Conservation (phyloP, 2,113 vertebrate genomes). For the Dasyprocta punctata region DNA sequence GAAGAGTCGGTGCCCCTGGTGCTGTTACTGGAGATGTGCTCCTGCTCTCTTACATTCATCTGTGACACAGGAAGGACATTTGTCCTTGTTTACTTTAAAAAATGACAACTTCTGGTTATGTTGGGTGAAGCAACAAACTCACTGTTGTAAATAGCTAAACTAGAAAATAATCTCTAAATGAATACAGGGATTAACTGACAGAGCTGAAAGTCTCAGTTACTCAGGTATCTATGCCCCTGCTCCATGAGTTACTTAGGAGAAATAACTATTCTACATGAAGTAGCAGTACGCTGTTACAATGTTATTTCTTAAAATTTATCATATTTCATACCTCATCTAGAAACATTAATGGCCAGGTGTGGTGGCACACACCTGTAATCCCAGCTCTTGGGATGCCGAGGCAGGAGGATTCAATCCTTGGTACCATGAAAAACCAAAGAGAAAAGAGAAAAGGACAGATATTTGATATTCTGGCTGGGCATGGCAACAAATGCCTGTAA, state of each 20-base stretch:
- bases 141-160: neutral
- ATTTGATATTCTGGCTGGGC: neutral
- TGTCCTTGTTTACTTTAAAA: neutral
- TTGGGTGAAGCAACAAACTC: neutral
- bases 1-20: neutral
- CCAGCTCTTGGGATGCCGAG: neutral
- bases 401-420: neutral
- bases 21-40: neutral
- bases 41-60: neutral
- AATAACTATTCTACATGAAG: neutral
- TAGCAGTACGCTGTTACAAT: neutral
- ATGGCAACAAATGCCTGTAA: neutral
- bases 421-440: neutral
- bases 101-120: neutral
- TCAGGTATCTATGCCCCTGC: neutral
- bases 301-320: slow-evolving; percentile 13
- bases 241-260: neutral
- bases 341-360: neutral
- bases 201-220: neutral
- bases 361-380: neutral
- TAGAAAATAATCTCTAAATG: slow-evolving; percentile 10
- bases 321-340: neutral
- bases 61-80: neutral
- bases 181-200: neutral
- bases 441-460: neutral